Evolutionary conservation across 2,113 vertebrate genomes (phyloP).

Genomic region (Haemorhous mexicanus): DNA sequence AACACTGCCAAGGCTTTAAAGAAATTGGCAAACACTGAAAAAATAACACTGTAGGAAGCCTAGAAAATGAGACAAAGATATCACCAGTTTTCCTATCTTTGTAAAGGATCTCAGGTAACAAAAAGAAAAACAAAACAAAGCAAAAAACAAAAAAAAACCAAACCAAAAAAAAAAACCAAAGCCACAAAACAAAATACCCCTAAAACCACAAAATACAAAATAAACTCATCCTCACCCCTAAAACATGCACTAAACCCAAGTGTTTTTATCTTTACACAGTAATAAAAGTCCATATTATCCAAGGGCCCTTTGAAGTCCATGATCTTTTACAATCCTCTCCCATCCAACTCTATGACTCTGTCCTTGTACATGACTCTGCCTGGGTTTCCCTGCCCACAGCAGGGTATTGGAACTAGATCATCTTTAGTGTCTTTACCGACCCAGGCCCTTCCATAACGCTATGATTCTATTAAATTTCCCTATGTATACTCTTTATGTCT

Average conservation of each 20-base stretch:
- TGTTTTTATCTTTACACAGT: neutral
- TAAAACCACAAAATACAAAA: neutral
- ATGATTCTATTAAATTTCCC: neutral
- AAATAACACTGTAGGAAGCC: neutral
- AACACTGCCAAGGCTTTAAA: neutral
- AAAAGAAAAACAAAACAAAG: neutral
- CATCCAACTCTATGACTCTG: neutral
- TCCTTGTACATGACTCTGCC: neutral
- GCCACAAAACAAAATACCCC: neutral
- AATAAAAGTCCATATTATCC: neutral
- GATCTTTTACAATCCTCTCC: neutral
- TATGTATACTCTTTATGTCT: fast-evolving
- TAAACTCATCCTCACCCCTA: neutral
- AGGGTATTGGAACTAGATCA: neutral
- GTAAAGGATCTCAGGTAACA: neutral
- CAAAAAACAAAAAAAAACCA: neutral
- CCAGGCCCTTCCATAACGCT: neutral
- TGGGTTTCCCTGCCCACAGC: neutral
- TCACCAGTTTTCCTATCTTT: neutral
- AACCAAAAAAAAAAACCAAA: no score
- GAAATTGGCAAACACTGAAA: neutral
- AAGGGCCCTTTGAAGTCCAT: neutral
- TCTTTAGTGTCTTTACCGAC: neutral
- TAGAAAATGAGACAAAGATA: neutral
- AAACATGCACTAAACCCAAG: neutral